phyloP scores from a whole-genome alignment of 2,113 vertebrate species.

The Dermatemys mawii region DNA sequence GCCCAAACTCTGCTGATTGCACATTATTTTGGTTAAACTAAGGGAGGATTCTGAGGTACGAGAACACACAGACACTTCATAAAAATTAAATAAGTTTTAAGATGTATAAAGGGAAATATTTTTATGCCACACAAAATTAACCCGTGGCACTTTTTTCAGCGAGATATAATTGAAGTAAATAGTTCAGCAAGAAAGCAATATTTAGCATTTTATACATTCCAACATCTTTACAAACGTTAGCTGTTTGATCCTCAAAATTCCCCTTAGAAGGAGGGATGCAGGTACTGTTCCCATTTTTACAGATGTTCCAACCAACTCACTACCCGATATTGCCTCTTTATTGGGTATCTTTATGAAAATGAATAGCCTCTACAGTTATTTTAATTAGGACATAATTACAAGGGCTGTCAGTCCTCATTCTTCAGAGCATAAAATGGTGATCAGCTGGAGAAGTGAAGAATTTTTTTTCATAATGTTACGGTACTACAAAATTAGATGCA shows the following conservation, averaged over 20 bases:
- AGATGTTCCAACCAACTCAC: neutral
- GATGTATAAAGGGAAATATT: neutral
- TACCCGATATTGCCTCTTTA: neutral
- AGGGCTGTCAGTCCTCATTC: neutral
- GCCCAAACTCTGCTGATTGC: neutral
- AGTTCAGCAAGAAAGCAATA: neutral
- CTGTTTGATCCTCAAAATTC: neutral
- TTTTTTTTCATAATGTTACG: neutral
- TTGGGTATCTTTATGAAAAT: neutral
- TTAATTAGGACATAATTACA: neutral
- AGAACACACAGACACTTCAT: neutral
- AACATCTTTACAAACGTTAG: neutral
- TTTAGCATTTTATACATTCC: neutral
- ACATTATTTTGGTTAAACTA: neutral
- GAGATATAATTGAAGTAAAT: neutral
- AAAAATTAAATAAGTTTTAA: neutral
- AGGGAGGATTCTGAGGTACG: neutral
- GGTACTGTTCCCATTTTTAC: constrained; percentile 6
- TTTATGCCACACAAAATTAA: neutral
- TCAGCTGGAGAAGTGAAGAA: neutral
- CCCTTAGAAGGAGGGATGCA: neutral
- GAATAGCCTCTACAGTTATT: fast-evolving
- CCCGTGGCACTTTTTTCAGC: neutral
- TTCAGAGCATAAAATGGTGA: neutral
- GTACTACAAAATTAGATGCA: neutral